Percentiles rank a stretch among this genome's conserved stretches.
Conservation (phyloP, 2,113 vertebrate species). For the Centropus bengalensis region DNA sequence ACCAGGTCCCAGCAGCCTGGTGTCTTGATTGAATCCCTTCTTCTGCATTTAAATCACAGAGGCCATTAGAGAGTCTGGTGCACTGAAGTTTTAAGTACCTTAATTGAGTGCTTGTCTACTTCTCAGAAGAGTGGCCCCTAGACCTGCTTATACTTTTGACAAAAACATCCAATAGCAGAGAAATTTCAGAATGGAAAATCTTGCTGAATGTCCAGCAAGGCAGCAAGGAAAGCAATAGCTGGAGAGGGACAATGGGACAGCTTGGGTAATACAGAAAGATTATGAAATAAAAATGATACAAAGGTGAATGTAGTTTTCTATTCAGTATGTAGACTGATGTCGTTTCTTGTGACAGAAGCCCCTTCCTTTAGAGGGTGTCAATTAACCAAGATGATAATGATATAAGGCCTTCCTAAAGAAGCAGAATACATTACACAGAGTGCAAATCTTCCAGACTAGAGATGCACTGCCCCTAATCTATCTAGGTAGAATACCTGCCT, state of each 20-base stretch:
- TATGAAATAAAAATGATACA: not conserved
- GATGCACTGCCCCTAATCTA: not conserved
- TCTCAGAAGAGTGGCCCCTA: not conserved
- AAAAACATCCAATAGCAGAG: not conserved
- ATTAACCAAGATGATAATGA: not conserved
- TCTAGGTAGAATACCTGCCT: no score
- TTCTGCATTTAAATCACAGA: not conserved
- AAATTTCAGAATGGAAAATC: not conserved
- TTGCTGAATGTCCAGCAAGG: not conserved
- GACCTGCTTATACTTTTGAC: not conserved
- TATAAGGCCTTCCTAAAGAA: not conserved
- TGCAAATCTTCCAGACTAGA: not conserved
- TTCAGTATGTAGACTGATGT: not conserved
- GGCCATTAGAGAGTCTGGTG: not conserved
- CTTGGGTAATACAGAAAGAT: not conserved
- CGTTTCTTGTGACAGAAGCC: not conserved
- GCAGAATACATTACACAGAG: not conserved
- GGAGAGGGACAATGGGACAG: not conserved
- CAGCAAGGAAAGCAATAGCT: not conserved
- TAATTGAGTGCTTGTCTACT: not conserved
- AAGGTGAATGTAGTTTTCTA: not conserved
- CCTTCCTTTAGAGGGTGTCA: not conserved
- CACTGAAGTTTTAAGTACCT: not conserved
- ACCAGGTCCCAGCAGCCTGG: rapidly evolving
- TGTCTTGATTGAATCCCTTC: not conserved